These are phyloP conservation scores for Drosophila repleta DNA, from an alignment of 1,140 invertebrate species.

Conservation along the genomic window DNA sequence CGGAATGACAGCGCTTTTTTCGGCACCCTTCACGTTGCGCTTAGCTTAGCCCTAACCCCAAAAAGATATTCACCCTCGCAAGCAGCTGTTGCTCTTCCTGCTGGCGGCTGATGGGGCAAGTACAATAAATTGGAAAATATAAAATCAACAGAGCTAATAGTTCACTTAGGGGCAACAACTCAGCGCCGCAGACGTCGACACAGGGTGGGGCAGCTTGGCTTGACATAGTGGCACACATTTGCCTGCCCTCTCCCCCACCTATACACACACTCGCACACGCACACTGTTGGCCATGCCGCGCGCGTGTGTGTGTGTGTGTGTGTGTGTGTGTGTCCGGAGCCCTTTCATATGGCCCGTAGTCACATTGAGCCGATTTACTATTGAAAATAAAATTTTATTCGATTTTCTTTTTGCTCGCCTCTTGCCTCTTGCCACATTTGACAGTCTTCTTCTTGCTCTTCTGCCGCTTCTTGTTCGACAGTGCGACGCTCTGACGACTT, in stretches of 20 bases:
- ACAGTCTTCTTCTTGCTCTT: slow-evolving; percentile 30
- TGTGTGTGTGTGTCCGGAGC: slow-evolving; percentile 1
- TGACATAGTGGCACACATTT: slow-evolving; percentile 77
- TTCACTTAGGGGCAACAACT: slow-evolving; percentile 71
- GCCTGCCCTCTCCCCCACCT: slow-evolving; percentile 12
- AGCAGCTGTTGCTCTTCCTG: slow-evolving; percentile 38
- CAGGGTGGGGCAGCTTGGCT: slow-evolving; percentile 33
- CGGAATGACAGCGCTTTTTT: slow-evolving; percentile 62
- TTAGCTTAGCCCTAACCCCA: background rate
- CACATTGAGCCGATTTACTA: slow-evolving; percentile 79
- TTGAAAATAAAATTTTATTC: slow-evolving; percentile 81
- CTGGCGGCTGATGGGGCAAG: slow-evolving; percentile 8
- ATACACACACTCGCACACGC: background rate
- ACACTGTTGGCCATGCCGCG: background rate
- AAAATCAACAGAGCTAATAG: slow-evolving; percentile 81
- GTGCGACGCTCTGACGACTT: slow-evolving; percentile 69
- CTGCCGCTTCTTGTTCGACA: background rate
- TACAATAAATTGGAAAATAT: slow-evolving; percentile 79
- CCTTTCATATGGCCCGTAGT: slow-evolving; percentile 53
- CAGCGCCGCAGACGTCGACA: slow-evolving; percentile 13
- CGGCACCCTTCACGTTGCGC: slow-evolving; percentile 14
- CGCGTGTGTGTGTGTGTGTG: background rate
- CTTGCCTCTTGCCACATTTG: slow-evolving; percentile 38
- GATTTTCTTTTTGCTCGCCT: slow-evolving; percentile 54
- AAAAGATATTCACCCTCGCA: background rate